phyloP scores from a whole-genome alignment of 2,797 vertebrate species.

The Pangasius mekongensis region DNA sequence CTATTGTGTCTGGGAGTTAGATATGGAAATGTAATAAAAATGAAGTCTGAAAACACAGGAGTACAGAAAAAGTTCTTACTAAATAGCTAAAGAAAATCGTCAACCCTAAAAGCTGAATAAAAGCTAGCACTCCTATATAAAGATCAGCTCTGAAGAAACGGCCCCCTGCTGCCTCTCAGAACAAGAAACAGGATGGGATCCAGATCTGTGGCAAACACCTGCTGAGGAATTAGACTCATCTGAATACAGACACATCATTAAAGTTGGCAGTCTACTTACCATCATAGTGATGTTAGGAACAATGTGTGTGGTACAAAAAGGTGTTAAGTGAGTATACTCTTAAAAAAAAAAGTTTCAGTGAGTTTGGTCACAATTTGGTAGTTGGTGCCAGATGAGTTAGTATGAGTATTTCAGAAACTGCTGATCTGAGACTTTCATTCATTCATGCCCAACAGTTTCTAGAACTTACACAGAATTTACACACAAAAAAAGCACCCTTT shows the following conservation, averaged over 20 bases:
- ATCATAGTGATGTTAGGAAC: slow-evolving; percentile 21
- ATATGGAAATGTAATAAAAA: neutral
- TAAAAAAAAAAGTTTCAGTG: neutral
- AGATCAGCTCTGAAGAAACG: slow-evolving; percentile 49
- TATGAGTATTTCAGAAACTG: too few species aligned
- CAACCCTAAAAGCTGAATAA: slow-evolving; percentile 43
- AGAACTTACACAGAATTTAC: neutral
- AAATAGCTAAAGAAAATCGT: slow-evolving; percentile 39
- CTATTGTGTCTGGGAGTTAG: neutral
- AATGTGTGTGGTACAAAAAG: neutral
- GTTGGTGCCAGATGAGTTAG: too few species aligned
- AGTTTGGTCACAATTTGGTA: neutral
- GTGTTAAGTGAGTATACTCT: slow-evolving; percentile 19
- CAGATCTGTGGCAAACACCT: slow-evolving; percentile 47
- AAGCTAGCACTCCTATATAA: slow-evolving; percentile 32
- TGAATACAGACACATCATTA: slow-evolving; percentile 74
- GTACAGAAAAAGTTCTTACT: neutral
- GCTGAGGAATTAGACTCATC: slow-evolving; percentile 54
- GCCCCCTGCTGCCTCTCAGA: slow-evolving; percentile 35
- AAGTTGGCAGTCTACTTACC: slow-evolving; percentile 55
- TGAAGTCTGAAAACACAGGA: neutral
- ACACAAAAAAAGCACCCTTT: neutral
- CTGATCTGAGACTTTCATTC: too few species aligned
- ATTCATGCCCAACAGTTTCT: neutral
- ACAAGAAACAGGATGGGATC: slow-evolving; percentile 31